These are phyloP conservation scores for Napeogenes sylphis DNA, from an alignment of 2,888 invertebrate species.

Conservation along the genomic window DNA sequence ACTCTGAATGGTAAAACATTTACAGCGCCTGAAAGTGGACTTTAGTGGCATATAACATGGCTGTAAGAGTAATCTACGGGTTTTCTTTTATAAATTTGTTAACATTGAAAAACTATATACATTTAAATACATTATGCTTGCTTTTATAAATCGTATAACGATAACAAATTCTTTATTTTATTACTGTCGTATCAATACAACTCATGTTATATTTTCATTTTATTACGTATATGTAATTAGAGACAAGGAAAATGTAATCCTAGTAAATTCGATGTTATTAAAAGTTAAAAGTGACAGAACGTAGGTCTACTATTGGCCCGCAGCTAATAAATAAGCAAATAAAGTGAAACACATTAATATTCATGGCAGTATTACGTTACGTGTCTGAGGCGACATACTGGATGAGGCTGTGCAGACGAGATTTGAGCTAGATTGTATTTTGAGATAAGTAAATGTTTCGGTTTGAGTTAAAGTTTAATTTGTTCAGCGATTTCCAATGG, in stretches of 20 bases:
- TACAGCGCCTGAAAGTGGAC: neutral
- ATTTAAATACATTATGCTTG: neutral
- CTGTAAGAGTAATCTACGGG: neutral
- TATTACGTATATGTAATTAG: too few species aligned
- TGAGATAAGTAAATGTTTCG: slow-evolving; percentile 14
- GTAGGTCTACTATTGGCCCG: slow-evolving; percentile 42
- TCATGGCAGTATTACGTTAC: slow-evolving; percentile 63
- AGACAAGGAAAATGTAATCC: neutral
- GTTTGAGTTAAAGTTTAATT: slow-evolving; percentile 12
- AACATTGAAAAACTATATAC: neutral
- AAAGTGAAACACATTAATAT: slow-evolving; percentile 67
- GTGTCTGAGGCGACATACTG: slow-evolving; percentile 42
- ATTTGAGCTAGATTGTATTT: slow-evolving; percentile 26
- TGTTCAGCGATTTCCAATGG: neutral
- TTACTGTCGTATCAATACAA: too few species aligned
- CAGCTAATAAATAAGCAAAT: slow-evolving; percentile 57
- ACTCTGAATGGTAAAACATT: slow-evolving; percentile 13
- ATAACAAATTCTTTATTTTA: too few species aligned
- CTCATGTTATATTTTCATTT: too few species aligned
- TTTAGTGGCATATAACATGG: neutral
- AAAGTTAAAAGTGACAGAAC: slow-evolving; percentile 33
- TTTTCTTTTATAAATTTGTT: neutral
- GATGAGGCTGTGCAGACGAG: slow-evolving; percentile 17
- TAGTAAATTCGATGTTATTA: slow-evolving; percentile 6
- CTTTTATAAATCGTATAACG: too few species aligned